Percentiles rank a stretch among this genome's conserved stretches.
Conservation (phyloP, 2,113 vertebrate genomes). For the Ailurus styani region DNA sequence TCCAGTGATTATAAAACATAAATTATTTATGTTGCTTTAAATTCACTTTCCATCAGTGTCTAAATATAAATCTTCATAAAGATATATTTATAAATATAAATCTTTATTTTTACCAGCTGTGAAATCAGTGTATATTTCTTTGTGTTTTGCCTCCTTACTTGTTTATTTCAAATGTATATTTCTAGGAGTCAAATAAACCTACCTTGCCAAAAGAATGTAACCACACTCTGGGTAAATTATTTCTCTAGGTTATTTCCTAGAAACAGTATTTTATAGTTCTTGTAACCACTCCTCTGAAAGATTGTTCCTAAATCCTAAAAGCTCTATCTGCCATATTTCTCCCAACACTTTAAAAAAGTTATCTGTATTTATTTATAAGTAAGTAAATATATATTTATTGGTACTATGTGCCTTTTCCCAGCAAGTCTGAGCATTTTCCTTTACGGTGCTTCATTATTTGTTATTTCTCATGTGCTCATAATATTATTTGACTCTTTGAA, state of each 20-base stretch:
- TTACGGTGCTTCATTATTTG: background rate
- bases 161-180: constrained; percentile 2
- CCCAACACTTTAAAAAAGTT: background rate
- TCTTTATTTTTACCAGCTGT: background rate
- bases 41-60: background rate
- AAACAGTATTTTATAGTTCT: background rate
- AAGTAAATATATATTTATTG: background rate
- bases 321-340: background rate
- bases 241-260: background rate
- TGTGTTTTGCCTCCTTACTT: background rate
- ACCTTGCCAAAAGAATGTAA: background rate
- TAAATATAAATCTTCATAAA: background rate
- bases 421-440: background rate
- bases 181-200: background rate
- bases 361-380: background rate
- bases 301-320: background rate
- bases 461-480: background rate
- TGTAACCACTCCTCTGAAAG: background rate
- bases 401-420: background rate
- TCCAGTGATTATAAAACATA: background rate
- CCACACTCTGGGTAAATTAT: background rate
- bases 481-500: background rate
- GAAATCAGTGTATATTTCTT: background rate
- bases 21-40: constrained; percentile 10
- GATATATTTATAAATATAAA: background rate